phyloP scores from a whole-genome alignment of 2,113 vertebrate species.

The Eleginops maclovinus region DNA sequence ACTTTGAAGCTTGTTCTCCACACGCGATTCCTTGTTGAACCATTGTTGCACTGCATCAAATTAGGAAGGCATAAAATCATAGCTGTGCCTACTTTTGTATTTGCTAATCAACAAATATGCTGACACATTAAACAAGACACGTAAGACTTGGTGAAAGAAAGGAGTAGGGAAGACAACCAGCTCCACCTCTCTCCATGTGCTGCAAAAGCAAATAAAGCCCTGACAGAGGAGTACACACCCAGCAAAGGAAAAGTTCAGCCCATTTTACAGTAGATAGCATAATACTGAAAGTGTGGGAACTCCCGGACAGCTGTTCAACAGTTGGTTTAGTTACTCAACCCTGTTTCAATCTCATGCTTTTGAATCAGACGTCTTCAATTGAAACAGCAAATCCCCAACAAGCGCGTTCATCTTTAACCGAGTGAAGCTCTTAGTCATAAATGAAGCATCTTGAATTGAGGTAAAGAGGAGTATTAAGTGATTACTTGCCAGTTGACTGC shows the following conservation, averaged over 20 bases:
- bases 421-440: neutral
- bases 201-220: conserved; percentile 46
- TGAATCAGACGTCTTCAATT: neutral
- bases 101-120: conserved; percentile 9
- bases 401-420: neutral
- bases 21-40: neutral
- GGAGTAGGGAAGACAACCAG: neutral
- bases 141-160: too few species aligned
- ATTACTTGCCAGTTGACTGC: neutral
- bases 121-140: neutral
- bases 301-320: conserved; percentile 10
- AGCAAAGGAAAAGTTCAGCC: neutral
- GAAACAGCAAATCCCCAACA: neutral
- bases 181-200: conserved; percentile 26
- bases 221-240: neutral
- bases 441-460: neutral
- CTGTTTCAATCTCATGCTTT: conserved; percentile 16
- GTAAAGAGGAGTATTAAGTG: too few species aligned
- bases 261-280: conserved; percentile 39
- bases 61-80: neutral
- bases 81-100: neutral
- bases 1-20: neutral
- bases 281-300: neutral
- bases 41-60: neutral
- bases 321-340: conserved; percentile 48